These are phyloP conservation scores for Eucera pruinosa DNA, from an alignment of 2,888 invertebrate species.

Conservation along the genomic window DNA sequence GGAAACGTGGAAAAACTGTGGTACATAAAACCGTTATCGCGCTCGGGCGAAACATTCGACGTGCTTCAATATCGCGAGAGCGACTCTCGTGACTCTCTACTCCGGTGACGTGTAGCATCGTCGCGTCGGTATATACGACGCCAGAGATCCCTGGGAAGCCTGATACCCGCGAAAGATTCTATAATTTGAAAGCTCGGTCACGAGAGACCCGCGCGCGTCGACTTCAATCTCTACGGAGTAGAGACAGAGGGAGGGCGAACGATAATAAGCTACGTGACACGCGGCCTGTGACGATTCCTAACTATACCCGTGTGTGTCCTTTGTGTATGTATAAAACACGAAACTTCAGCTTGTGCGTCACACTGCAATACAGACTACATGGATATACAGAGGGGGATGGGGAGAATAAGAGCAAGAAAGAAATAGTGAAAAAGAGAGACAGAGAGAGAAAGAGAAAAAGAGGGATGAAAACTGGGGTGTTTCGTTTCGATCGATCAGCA, in stretches of 20 bases:
- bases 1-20: background rate
- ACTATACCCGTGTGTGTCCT: slow-evolving; percentile 40
- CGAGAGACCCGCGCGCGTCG: slow-evolving; percentile 24
- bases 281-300: slow-evolving; percentile 41
- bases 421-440: slow-evolving; percentile 2
- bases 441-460: background rate
- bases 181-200: slow-evolving; percentile 22
- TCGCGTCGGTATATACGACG: background rate
- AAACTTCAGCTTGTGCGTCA: slow-evolving; percentile 68
- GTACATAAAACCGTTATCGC: slow-evolving; percentile 3
- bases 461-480: slow-evolving; percentile 7
- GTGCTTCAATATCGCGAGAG: slow-evolving; percentile 4
- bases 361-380: slow-evolving; percentile 65
- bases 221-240: slow-evolving; percentile 4
- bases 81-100: slow-evolving; percentile 12
- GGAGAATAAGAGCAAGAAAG: background rate
- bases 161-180: background rate
- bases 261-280: slow-evolving; percentile 37
- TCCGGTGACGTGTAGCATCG: slow-evolving; percentile 12
- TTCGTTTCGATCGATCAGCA: slow-evolving; percentile 36
- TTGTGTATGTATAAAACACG: slow-evolving; percentile 21
- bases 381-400: slow-evolving; percentile 12
- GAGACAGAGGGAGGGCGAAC: no score
- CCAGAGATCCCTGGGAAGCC: background rate
- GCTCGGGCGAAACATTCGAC: background rate